phyloP scores from a whole-genome alignment of 2,113 vertebrate genomes.

The Coryphaenoides rupestris region DNA sequence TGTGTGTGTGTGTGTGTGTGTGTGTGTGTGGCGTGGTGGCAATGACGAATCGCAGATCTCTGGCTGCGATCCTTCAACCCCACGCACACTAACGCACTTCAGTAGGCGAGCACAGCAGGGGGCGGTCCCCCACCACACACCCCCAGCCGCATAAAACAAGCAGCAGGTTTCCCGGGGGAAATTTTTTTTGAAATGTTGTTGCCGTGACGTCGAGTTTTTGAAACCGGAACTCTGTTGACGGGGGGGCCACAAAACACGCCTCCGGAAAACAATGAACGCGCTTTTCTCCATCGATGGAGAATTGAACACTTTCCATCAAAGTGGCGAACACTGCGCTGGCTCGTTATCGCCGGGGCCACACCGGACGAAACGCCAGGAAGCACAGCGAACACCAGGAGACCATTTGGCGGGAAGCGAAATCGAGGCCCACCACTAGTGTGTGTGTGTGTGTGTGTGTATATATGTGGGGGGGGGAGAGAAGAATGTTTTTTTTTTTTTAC shows the following conservation, averaged over 20 bases:
- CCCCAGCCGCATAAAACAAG: slow-evolving; percentile 2
- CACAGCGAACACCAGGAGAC: not conserved
- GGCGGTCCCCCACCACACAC: too few species aligned
- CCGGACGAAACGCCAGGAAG: not conserved
- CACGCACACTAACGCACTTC: slow-evolving; percentile 6
- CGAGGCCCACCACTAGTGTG: not conserved
- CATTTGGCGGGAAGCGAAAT: not conserved
- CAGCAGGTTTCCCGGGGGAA: not conserved
- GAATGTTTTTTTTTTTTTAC: not conserved
- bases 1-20: too few species aligned
- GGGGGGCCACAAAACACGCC: not conserved
- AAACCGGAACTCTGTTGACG: not conserved
- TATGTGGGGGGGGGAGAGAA: too few species aligned
- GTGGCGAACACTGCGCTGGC: not conserved
- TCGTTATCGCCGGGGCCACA: not conserved
- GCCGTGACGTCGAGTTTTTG: not conserved
- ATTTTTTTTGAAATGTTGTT: too few species aligned
- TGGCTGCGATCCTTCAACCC: not conserved
- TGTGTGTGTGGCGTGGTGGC: too few species aligned
- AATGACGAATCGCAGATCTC: not conserved
- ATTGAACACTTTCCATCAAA: not conserved
- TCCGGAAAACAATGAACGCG: too few species aligned
- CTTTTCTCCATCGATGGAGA: too few species aligned
- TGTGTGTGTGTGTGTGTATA: too few species aligned
- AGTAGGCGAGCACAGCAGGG: slow-evolving; percentile 2